Conservation (phyloP, 2,797 vertebrate species). For the Malacoraja senta region DNA sequence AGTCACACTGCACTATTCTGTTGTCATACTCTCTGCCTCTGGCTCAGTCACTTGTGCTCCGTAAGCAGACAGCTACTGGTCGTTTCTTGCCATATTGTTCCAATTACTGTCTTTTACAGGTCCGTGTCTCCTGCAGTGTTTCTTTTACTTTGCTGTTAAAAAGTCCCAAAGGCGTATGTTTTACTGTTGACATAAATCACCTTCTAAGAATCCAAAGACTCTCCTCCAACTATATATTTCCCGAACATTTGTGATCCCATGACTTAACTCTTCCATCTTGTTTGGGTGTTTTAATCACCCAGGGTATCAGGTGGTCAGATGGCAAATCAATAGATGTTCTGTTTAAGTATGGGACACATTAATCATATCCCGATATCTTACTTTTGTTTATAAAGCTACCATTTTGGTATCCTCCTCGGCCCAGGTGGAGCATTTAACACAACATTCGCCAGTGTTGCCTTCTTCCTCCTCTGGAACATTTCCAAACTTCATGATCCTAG, state of each 20-base stretch:
- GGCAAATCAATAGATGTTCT: constrained; percentile 53
- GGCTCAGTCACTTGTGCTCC: neutral
- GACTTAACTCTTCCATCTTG: constrained; percentile 53
- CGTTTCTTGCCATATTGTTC: constrained; percentile 58
- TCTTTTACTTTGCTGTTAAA: constrained; percentile 43
- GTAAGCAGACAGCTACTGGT: constrained; percentile 55
- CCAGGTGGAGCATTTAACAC: neutral
- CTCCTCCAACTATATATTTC: constrained; percentile 40
- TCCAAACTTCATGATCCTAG: neutral
- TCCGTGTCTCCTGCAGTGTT: constrained; percentile 56
- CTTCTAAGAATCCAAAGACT: neutral
- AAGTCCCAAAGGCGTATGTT: constrained; percentile 38
- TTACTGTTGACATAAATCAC: constrained; percentile 42
- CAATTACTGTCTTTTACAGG: constrained; percentile 53
- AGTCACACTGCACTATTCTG: neutral
- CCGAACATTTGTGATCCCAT: constrained; percentile 41
- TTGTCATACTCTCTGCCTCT: constrained; percentile 27
- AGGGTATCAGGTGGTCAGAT: constrained; percentile 53
- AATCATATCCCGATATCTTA: constrained; percentile 10
- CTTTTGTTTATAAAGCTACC: neutral
- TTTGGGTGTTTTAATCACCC: constrained; percentile 49
- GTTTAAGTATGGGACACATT: neutral
- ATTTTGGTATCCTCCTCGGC: neutral
- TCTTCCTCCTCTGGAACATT: neutral
- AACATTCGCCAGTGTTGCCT: neutral